Evolutionary conservation across 2,797 vertebrate species (phyloP), one percentile per base, ranked within the genome.

Genomic region (Coregonus sp.): DNA sequence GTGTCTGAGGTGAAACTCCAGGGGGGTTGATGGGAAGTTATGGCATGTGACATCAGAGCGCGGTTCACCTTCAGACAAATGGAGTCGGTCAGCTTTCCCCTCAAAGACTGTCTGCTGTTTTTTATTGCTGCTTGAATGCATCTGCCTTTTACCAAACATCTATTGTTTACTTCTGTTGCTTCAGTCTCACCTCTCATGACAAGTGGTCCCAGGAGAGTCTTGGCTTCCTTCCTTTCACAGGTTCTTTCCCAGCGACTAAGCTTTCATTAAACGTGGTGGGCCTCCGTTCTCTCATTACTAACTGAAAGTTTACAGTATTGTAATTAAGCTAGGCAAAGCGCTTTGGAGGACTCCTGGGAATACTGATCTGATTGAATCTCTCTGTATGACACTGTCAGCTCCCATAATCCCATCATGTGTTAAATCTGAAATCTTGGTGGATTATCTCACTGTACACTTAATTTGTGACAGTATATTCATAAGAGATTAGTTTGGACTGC

Each of bases 121-220:
- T 25, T 67, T 91, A 81, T 86, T 88, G 80, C 86, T 92, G 89
- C 85, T 52, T 91, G 92, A 80, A 91, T 96, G 94, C 93, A 89
- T 85, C 89, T 91, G 89, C 89, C 86, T 92, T 87, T 78, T 83
- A 92, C 86, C 86, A 92, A 92, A 91, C 89, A 88, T 82, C 91
- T 86, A 85, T 88, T 93, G 90, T 91, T 86, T 92, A 91, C 92
- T 88, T 89, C 94, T 84, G 78, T 89, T 90, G 85, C 84, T 90
- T 94, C 92, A 89, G 92, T 93, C 86, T 94, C 90, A 92, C 90
- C 86, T 94, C 91, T 88, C 80, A 91, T 93, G 92, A 92, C 92
- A 94, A 93, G 91, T 82, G 86, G 88, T 84, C 93, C 88, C 83
- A 81, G 61, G 94, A 94, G 91, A 92, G 77, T 81, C 50, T 79